Base-by-base conservation (phyloP, 2,888 invertebrate species). In the Merodon equestris region DNA sequence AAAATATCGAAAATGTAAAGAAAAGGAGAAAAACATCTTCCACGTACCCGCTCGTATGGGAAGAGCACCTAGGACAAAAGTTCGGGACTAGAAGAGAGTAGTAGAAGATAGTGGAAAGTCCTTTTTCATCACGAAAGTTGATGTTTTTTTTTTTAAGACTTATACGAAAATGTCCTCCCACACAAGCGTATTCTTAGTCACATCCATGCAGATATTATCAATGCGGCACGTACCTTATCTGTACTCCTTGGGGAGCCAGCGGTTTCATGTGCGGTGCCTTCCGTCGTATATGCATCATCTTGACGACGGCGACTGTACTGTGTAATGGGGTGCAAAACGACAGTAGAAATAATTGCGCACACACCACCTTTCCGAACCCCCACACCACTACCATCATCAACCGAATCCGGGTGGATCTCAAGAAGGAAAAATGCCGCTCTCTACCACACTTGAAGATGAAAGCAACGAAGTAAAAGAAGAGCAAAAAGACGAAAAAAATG, bases 261-360 rank as follows among this genome's bases (percentile, higher is more conserved):
- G 40, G 10, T 3, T 7, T n/a, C 40, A 40, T 40, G 10, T 40
- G 27, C 27, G 3, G 7, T 27, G 3, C 27, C 27, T 27, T 27
- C 7, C 27, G 27, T 27, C 27, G 27, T 27, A 10, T 40, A n/a
- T 40, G 40, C 40, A n/a, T n/a, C 40, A 40, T 40, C 40, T 40
- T 40, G 10, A n/a, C 40, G 9, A 36, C 10, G n/a, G 3, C 10
- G 40, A n/a, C 12, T 9, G 40, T 7, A 40, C 10, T 1, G 12
- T 40, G 3, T 40, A 27, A 27, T 27, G 27, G 27, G 27, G 27
- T 27, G 27, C 7, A 2, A 27, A 27, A 27, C 27, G 27, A 7
- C 42, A 67, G 10, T n/a, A 10, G 40, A 40, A n/a, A 34, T 44
- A 61, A 71, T 53, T 71, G 56, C 70, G 70, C 70, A 61, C 70